Evolutionary conservation across 2,888 invertebrate species (phyloP).

Genomic region (Torymus texanus): DNA sequence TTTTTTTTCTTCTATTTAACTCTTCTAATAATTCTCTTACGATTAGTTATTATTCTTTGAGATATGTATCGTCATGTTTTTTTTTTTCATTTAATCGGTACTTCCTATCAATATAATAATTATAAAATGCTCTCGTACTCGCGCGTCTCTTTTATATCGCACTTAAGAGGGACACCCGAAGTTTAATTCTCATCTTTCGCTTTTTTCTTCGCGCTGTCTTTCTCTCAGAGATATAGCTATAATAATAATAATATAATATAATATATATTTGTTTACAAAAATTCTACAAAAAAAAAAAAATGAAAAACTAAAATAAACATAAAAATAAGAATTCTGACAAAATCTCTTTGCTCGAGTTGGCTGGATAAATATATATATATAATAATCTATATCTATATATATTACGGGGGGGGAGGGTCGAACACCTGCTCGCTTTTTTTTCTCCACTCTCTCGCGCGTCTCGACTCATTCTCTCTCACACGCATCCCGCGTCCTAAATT

Average conservation of each 20-base stretch:
- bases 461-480: conserved; percentile 21
- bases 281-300: conserved; percentile 45
- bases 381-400: conserved; percentile 12
- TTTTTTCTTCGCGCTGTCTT: conserved; percentile 28
- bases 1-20: conserved; percentile 45
- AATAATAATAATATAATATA: neutral
- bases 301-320: conserved; percentile 43
- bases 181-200: neutral
- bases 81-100: conserved; percentile 53
- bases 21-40: conserved; percentile 68
- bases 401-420: conserved; percentile 52
- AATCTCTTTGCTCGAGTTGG: conserved; percentile 54
- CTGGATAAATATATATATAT: conserved; percentile 53
- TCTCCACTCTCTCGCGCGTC: conserved; percentile 14
- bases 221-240: conserved; percentile 7
- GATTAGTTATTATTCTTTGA: conserved; percentile 75
- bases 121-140: conserved; percentile 54
- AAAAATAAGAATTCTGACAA: conserved; percentile 49
- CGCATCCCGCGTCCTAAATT: conserved; percentile 42
- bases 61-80: conserved; percentile 74
- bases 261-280: conserved; percentile 47
- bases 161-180: conserved; percentile 46
- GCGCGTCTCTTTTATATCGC: conserved; percentile 38
- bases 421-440: conserved; percentile 57
- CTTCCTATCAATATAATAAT: conserved; percentile 42